Evolutionary conservation across 1,140 invertebrate genomes (phyloP).

Genomic region (Cylas formicarius): DNA sequence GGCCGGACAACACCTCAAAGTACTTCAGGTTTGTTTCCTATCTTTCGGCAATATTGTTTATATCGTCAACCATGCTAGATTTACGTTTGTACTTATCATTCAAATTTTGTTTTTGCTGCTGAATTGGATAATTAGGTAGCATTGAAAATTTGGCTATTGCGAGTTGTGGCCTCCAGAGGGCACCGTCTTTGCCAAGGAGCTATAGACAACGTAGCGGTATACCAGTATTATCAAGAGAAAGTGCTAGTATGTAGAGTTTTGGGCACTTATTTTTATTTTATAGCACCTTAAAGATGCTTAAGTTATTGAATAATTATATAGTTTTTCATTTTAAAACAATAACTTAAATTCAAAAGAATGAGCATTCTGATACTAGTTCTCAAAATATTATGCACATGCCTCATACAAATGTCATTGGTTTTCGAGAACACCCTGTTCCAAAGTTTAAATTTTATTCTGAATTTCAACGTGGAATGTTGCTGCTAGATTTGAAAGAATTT

Average conservation of each 20-base stretch:
- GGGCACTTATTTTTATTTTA: too few relatives aligned
- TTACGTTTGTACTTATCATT: slow-evolving; percentile 11
- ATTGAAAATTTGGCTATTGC: slow-evolving; percentile 49
- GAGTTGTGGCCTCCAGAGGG: slow-evolving; percentile 47
- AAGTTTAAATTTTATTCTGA: too few relatives aligned
- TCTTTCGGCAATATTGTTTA: slow-evolving; percentile 1
- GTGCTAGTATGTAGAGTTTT: slow-evolving; percentile 38
- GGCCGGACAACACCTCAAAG: slow-evolving; percentile 24
- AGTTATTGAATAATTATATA: too few relatives aligned
- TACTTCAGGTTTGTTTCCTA: slow-evolving; percentile 26
- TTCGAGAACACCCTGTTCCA: too few relatives aligned
- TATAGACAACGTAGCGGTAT: slow-evolving; percentile 54
- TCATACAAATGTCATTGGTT: too few relatives aligned
- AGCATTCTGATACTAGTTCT: too few relatives aligned
- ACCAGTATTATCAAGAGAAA: slow-evolving; percentile 46
- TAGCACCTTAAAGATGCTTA: too few relatives aligned
- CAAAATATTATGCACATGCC: too few relatives aligned
- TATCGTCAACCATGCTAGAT: background rate
- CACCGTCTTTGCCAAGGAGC: slow-evolving; percentile 51
- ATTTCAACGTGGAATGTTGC: too few relatives aligned
- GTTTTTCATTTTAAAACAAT: background rate
- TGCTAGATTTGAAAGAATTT: too few relatives aligned
- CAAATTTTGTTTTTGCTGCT: slow-evolving; percentile 17
- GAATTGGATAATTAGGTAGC: slow-evolving; percentile 42
- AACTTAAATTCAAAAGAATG: too few relatives aligned